Evolutionary conservation across 1,140 invertebrate genomes (phyloP), one percentile per base, ranked within the genome.

Genomic region (Calycopis cecrops): DNA sequence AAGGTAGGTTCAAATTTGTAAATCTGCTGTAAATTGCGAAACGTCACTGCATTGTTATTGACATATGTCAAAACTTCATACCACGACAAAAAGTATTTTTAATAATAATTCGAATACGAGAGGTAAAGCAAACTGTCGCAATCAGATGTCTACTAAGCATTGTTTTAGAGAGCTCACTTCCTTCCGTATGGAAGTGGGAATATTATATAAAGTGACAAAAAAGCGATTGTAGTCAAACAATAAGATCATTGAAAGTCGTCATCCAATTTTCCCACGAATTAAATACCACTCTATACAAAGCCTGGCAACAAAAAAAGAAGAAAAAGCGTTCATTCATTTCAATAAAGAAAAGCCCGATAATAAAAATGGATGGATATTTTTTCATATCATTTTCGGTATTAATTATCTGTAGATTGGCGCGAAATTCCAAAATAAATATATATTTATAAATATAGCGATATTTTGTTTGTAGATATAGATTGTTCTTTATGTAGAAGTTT

Each of bases 1-100:
- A 73, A 76, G 79, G 82, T 85, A 85, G 79, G 76, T 76, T 71
- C 60, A 59, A 79, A 84, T 70, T 76, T 66, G 50, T 62, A 63
- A 78, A 78, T 78, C 73, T 76, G 63, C 62, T 59, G 52, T 66
- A 60, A 77, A 76, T 73, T 71, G 66, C 73, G 63, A 80, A 79
- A 85, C 82, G 82, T 85, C 82, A 85, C 74, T 76, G 67, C 63
- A 67, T 68, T 69, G 58, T 71, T 62, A 57, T 66, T 73, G 67
- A 69, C 67, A 73, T 49, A 12, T 55, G 44, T 60, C 44, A 60
- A 49, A 62, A 34, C 1, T 11, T 18, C 16, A 28, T 18, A 28
- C 3, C 11, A 48, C 44, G 44, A 17, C 44, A 18, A 16, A 17
- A 28, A 48, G 0, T 28, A 12, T 12, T 12, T 40, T n/a, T 6